These are phyloP conservation scores for Icerya purchasi DNA, from an alignment of 2,888 invertebrate genomes.

Conservation along the genomic window DNA sequence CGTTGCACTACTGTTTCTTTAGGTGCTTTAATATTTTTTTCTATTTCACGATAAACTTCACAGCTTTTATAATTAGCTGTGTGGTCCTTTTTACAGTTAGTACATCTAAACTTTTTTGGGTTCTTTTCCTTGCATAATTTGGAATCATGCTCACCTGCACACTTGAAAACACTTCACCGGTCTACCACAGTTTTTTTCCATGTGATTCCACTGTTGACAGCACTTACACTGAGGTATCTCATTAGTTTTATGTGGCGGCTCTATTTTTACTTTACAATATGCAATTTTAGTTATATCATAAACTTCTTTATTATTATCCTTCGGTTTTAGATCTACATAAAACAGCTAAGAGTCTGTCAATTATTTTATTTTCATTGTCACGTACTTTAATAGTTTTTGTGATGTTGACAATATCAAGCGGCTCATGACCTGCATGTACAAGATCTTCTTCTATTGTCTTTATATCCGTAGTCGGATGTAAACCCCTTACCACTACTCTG, in stretches of 20 bases:
- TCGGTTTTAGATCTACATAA: not conserved
- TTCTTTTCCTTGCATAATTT: no score
- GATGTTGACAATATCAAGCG: not conserved
- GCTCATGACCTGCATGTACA: not conserved
- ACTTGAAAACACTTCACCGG: not conserved
- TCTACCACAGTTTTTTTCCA: not conserved
- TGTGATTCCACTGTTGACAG: not conserved
- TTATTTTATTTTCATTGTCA: not conserved
- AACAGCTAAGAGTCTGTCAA: not conserved
- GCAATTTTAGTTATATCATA: not conserved
- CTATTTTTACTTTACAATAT: not conserved
- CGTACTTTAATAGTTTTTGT: not conserved
- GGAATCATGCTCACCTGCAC: not conserved
- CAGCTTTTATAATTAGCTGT: no score
- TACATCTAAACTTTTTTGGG: no score
- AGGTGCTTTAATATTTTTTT: no score
- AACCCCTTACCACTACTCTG: not conserved
- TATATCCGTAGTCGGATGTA: not conserved
- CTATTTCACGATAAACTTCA: no score
- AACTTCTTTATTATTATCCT: not conserved
- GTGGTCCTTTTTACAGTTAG: no score
- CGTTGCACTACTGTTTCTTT: no score
- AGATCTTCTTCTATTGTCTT: not conserved
- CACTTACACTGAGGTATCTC: not conserved
- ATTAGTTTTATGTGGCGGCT: not conserved